These are phyloP conservation scores for Mugil cephalus DNA, from an alignment of 2,113 vertebrate species.

Conservation along the genomic window DNA sequence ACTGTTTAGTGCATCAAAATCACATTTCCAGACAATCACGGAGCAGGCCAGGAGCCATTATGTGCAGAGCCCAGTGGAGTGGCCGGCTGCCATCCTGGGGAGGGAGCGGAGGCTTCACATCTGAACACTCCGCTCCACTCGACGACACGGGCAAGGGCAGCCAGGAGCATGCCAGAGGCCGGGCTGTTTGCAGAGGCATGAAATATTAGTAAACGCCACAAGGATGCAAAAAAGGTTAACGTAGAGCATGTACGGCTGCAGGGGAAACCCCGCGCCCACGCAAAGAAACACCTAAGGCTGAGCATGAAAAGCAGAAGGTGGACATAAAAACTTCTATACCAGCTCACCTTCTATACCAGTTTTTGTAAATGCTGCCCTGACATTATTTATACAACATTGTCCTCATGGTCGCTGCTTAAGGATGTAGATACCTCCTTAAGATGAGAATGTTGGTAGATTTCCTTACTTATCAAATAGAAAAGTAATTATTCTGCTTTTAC, in stretches of 20 bases:
- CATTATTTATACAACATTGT: not conserved
- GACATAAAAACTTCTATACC: not conserved
- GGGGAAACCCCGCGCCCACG: conserved; percentile 23
- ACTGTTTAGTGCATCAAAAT: conserved; percentile 79
- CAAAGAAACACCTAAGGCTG: conserved; percentile 8
- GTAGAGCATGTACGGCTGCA: conserved; percentile 34
- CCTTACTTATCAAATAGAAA: not conserved
- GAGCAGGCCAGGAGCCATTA: conserved; percentile 64
- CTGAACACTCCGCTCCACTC: conserved; percentile 49
- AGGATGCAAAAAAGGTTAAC: conserved; percentile 58
- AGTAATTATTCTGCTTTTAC: not conserved
- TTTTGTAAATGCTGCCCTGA: conserved; percentile 1
- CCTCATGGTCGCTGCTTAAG: not conserved
- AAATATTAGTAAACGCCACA: conserved; percentile 35
- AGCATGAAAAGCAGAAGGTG: conserved; percentile 1
- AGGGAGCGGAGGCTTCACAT: conserved; percentile 51
- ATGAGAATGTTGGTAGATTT: not conserved
- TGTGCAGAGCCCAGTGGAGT: conserved; percentile 51
- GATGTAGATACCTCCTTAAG: not conserved
- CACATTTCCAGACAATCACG: conserved; percentile 77
- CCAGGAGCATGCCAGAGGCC: conserved; percentile 42
- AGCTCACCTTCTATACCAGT: not conserved
- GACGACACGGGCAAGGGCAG: conserved; percentile 48
- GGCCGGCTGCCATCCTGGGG: conserved; percentile 66
- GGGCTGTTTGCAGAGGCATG: conserved; percentile 54